These are phyloP conservation scores for Metaphire vulgaris DNA, from an alignment of 1,140 invertebrate species.

Conservation along the genomic window DNA sequence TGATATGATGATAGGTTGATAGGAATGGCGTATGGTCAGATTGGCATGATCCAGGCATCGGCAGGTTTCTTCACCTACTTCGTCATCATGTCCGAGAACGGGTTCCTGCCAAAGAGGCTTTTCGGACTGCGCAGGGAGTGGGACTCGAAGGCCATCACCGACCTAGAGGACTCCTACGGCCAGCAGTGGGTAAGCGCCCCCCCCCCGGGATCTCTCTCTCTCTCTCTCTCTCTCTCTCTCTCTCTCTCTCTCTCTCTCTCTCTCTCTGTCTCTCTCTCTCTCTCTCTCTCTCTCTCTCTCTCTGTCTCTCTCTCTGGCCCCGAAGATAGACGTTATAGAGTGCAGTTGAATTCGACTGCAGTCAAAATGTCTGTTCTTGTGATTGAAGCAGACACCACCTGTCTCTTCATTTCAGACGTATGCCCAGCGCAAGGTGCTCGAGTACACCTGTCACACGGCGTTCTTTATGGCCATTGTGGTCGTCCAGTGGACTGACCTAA, in stretches of 20 bases:
- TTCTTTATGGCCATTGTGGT: slow-evolving; percentile 98
- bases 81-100: slow-evolving; percentile 97
- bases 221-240: too few relatives aligned
- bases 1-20: slow-evolving; percentile 31
- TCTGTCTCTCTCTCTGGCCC: not conserved
- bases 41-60: slow-evolving; percentile 95
- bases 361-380: not conserved
- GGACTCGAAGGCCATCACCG: slow-evolving; percentile 58
- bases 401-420: slow-evolving; percentile 67
- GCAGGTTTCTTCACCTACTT: slow-evolving; percentile 99
- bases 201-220: too few relatives aligned
- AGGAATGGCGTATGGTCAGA: slow-evolving; percentile 54
- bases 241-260: too few relatives aligned
- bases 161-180: slow-evolving; percentile 58
- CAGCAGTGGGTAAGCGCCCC: slow-evolving; percentile 58
- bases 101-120: slow-evolving; percentile 71
- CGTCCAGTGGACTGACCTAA: slow-evolving; percentile 97
- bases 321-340: not conserved
- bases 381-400: too few relatives aligned
- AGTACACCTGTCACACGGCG: slow-evolving; percentile 95
- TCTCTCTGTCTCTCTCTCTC: too few relatives aligned
- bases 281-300: too few relatives aligned
- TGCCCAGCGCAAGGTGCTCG: slow-evolving; percentile 84
- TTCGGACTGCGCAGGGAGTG: slow-evolving; percentile 56
- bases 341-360: not conserved